Conservation (phyloP, 1,140 invertebrate genomes). For the Medauroidea extradentata region DNA sequence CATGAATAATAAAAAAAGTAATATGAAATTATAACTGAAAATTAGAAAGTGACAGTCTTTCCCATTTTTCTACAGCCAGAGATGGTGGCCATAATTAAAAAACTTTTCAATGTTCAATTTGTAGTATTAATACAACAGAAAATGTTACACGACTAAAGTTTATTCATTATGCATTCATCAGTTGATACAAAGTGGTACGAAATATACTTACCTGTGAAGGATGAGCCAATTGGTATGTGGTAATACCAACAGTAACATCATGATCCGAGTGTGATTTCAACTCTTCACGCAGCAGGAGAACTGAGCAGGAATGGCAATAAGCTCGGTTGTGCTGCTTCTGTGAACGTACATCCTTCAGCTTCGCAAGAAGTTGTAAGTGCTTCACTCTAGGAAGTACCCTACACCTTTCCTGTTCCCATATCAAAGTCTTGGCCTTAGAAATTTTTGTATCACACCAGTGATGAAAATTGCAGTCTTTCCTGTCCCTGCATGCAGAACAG, state of each 20-base stretch:
- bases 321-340: slow-evolving; percentile 12
- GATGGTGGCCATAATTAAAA: too few species aligned
- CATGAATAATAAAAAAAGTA: too few species aligned
- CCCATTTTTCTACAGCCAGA: too few species aligned
- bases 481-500: slow-evolving; percentile 73
- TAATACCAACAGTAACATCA: slow-evolving; percentile 42
- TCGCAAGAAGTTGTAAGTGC: slow-evolving; percentile 50
- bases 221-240: slow-evolving; percentile 46
- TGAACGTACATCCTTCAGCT: slow-evolving; percentile 41
- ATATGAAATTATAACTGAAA: too few species aligned
- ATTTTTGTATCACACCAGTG: slow-evolving; percentile 50
- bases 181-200: too few species aligned
- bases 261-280: slow-evolving; percentile 47
- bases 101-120: too few species aligned
- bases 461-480: slow-evolving; percentile 67
- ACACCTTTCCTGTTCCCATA: slow-evolving; percentile 47
- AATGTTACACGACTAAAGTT: too few species aligned
- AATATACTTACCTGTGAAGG: slow-evolving; percentile 49
- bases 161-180: too few species aligned
- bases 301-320: slow-evolving; percentile 61
- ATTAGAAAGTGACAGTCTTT: too few species aligned
- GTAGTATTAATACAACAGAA: too few species aligned
- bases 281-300: slow-evolving; percentile 48
- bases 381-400: slow-evolving; percentile 45
- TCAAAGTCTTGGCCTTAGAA: slow-evolving; percentile 41